Conservation (phyloP, 2,888 invertebrate species). For the Torymus texanus region DNA sequence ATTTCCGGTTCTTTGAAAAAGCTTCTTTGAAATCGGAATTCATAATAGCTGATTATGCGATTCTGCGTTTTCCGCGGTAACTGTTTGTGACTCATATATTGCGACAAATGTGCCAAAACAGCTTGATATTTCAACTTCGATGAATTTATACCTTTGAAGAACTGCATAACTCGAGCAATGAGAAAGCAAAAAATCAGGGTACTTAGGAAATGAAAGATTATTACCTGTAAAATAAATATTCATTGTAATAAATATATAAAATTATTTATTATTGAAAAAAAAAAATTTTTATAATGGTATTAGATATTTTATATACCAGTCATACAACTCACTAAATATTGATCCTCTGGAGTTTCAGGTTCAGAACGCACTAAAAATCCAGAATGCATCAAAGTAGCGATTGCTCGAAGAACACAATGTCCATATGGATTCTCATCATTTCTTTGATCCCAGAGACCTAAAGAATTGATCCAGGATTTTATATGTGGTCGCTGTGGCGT, state of each 20-base stretch:
- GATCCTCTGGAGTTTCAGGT: conserved; percentile 64
- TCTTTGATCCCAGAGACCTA: conserved; percentile 62
- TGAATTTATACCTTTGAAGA: conserved; percentile 66
- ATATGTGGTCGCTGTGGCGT: conserved; percentile 58
- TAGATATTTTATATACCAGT: conserved; percentile 30
- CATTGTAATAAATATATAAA: background rate
- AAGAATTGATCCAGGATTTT: conserved; percentile 66
- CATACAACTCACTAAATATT: conserved; percentile 58
- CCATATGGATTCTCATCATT: conserved; percentile 59
- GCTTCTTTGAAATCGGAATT: conserved; percentile 68
- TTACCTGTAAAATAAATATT: conserved; percentile 26
- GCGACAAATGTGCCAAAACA: conserved; percentile 65
- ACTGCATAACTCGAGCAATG: conserved; percentile 65
- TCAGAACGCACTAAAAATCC: conserved; percentile 62
- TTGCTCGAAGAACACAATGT: conserved; percentile 62
- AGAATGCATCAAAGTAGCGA: conserved; percentile 66
- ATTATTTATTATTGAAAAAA: conserved; percentile 5
- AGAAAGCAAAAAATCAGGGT: conserved; percentile 63
- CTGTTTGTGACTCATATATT: conserved; percentile 71
- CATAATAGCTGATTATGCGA: conserved; percentile 68
- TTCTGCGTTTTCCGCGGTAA: conserved; percentile 64
- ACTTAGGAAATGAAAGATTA: conserved; percentile 61
- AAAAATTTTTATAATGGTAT: background rate
- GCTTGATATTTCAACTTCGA: conserved; percentile 69
- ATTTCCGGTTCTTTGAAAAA: conserved; percentile 70